A percentile compares a stretch with the other conserved stretches of the same genome.
Evolutionary conservation across 2,797 vertebrate genomes (phyloP).

Genomic region (Bucorvus abyssinicus): DNA sequence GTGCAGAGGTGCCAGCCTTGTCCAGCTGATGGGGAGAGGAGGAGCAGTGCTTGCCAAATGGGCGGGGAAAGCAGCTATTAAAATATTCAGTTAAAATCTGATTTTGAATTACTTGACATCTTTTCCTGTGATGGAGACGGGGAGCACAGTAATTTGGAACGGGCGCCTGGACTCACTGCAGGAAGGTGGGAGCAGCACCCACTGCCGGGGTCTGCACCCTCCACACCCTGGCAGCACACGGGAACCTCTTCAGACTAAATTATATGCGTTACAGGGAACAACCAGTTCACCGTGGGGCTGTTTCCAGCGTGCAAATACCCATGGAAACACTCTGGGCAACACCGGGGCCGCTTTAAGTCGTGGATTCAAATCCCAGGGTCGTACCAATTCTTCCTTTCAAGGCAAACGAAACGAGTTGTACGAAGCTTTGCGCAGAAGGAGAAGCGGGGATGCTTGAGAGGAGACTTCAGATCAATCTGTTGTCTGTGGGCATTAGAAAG

Average conservation of each 20-base stretch:
- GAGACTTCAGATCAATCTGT: background rate
- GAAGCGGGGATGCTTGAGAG: background rate
- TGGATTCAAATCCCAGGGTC: background rate
- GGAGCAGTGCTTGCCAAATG: background rate
- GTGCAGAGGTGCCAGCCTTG: background rate
- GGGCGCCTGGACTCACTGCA: accelerated
- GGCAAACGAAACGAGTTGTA: background rate
- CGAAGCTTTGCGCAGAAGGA: background rate
- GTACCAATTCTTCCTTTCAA: background rate
- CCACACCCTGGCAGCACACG: background rate
- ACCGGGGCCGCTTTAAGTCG: background rate
- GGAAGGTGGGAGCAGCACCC: background rate
- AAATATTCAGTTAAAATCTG: background rate
- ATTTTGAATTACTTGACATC: background rate
- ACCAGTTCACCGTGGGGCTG: accelerated
- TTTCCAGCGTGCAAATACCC: background rate
- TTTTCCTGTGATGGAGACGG: accelerated
- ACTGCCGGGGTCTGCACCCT: background rate
- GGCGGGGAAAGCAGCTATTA: background rate
- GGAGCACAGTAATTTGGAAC: background rate
- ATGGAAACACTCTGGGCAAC: accelerated
- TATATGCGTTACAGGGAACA: background rate
- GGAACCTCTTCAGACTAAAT: background rate
- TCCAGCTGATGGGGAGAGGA: background rate
- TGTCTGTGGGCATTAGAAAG: background rate